A percentile compares a stretch with the other conserved stretches of the same genome.
These are phyloP conservation scores for Heloderma charlesbogerti DNA, from an alignment of 2,113 vertebrate species.

Conservation along the genomic window DNA sequence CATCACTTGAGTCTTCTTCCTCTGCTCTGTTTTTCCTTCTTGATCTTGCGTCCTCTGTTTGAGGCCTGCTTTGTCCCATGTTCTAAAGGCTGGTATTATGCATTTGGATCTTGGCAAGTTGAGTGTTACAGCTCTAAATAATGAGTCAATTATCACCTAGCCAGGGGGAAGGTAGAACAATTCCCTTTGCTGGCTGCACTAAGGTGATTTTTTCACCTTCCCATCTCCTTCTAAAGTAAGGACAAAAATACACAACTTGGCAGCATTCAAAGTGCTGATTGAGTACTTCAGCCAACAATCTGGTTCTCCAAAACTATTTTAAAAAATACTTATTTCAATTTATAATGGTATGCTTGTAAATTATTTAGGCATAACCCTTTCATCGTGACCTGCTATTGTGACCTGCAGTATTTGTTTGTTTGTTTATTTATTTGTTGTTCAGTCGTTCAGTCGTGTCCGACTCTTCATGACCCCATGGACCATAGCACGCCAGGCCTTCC, in stretches of 20 bases:
- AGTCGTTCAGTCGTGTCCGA: too few relatives aligned
- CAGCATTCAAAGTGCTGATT: slow-evolving; percentile 60
- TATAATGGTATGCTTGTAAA: slow-evolving; percentile 61
- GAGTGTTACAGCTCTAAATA: slow-evolving; percentile 72
- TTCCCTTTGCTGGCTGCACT: slow-evolving; percentile 53
- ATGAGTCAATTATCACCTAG: slow-evolving; percentile 71
- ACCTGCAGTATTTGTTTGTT: too few relatives aligned
- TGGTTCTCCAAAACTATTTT: slow-evolving; percentile 48
- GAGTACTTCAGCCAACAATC: slow-evolving; percentile 53
- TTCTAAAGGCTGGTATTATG: slow-evolving; percentile 33
- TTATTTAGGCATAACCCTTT: background rate
- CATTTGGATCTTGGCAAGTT: slow-evolving; percentile 61
- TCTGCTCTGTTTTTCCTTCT: slow-evolving; percentile 19
- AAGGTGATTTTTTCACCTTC: slow-evolving; percentile 48
- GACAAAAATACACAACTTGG: slow-evolving; percentile 49
- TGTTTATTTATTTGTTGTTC: too few relatives aligned
- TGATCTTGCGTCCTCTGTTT: slow-evolving; percentile 54
- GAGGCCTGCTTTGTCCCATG: slow-evolving; percentile 43
- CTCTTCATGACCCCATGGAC: too few relatives aligned
- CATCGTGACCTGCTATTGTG: background rate
- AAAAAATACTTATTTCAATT: slow-evolving; percentile 58
- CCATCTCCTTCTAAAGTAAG: slow-evolving; percentile 59
- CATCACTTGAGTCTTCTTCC: slow-evolving; percentile 35
- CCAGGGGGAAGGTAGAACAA: slow-evolving; percentile 55
- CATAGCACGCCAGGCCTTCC: too few relatives aligned